Conservation (phyloP, 1,140 invertebrate genomes). For the Bombus ignitus region DNA sequence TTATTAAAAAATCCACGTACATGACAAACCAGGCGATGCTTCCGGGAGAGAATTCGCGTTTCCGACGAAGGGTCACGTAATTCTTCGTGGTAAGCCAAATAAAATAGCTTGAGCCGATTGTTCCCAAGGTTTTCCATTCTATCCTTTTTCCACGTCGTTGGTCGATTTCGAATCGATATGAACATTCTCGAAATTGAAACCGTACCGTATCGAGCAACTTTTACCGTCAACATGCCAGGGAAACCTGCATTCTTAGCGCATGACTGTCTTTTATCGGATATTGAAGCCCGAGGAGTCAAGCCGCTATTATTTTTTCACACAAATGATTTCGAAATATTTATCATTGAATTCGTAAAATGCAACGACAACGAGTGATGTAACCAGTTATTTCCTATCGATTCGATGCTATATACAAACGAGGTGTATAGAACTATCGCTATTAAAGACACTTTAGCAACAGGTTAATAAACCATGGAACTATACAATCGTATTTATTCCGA, state of each 20-base stretch:
- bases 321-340: neutral
- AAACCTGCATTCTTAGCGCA: neutral
- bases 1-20: neutral
- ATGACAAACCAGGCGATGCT: neutral
- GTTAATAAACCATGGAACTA: slow-evolving; percentile 18
- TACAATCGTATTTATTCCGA: neutral
- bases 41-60: neutral
- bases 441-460: slow-evolving; percentile 18
- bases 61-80: neutral
- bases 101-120: slow-evolving; percentile 3
- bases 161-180: slow-evolving; percentile 1
- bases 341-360: neutral
- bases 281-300: neutral
- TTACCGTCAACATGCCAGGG: neutral
- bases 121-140: neutral
- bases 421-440: neutral
- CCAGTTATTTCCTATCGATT: neutral
- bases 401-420: neutral
- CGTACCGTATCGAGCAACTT: neutral
- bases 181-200: slow-evolving; percentile 27
- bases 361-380: neutral
- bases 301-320: neutral
- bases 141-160: neutral
- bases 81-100: slow-evolving; percentile 5
- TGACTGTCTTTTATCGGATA: neutral